phyloP scores from a whole-genome alignment of 2,888 invertebrate genomes.

The Drosophila percnosoma region DNA sequence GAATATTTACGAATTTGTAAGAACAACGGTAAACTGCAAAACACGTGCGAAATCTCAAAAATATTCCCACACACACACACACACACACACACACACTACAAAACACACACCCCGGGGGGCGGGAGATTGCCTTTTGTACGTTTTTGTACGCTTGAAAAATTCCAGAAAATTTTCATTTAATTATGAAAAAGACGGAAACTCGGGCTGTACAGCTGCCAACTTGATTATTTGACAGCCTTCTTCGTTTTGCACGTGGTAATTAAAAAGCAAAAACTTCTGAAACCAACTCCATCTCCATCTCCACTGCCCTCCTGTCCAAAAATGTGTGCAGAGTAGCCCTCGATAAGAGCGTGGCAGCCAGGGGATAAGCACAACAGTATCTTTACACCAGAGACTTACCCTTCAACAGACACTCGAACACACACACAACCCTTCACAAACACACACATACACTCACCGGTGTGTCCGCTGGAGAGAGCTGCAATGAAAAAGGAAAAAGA shows the following conservation, averaged over 20 bases:
- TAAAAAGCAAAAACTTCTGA: conserved; percentile 49
- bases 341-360: conserved; percentile 40
- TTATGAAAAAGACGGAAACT: conserved; percentile 60
- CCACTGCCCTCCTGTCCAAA: conserved; percentile 8
- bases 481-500: conserved; percentile 42
- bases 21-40: conserved; percentile 48
- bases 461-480: conserved; percentile 72
- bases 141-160: conserved; percentile 68
- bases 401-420: conserved; percentile 4
- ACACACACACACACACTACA: conserved; percentile 42
- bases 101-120: not conserved
- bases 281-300: not conserved
- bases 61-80: conserved; percentile 65
- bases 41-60: conserved; percentile 73
- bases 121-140: conserved; percentile 52
- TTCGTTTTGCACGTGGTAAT: conserved; percentile 41
- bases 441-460: conserved; percentile 30
- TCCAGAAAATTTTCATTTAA: conserved; percentile 75
- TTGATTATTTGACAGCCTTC: conserved; percentile 38
- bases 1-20: conserved; percentile 73
- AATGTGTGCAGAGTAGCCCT: conserved; percentile 32
- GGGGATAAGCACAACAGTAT: conserved; percentile 67
- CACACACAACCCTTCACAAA: not conserved
- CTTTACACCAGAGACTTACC: conserved; percentile 47
- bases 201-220: conserved; percentile 25